Evolutionary conservation across 2,113 vertebrate genomes (phyloP), one percentile per base, ranked within the genome.

Genomic region (Limanda limanda): DNA sequence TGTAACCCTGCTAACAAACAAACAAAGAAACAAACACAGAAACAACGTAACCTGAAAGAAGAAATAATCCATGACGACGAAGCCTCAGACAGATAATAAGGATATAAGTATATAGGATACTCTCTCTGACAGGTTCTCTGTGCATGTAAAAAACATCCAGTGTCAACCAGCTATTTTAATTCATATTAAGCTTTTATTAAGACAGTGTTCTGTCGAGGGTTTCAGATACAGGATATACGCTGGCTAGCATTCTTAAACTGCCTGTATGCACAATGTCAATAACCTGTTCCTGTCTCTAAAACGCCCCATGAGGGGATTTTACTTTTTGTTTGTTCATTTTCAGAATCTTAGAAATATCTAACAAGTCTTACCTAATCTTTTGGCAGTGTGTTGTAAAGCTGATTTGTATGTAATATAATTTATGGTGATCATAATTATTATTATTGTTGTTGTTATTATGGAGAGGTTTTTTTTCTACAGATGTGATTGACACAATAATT

Each of bases 401-500:
- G 72, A 84, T 83, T 40, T 92, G 78, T 92, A 89, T 84, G 78
- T 88, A 76, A 72, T 78, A 76, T 89, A 86, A 84, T 82, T 90
- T 92, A 83, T 92, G 81, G 79, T 90, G 71, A 72, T 84, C 63
- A 88, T 88, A 91, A 91, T 88, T 64, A 69, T 87, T 40, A 70
- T 79, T 65, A 37, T 37, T 18, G 11, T 48, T 48, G 1, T 88
- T 66, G 64, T 87, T 37, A 68, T 79, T 66, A 60, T 65, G 35
- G 66, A 76, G 55, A 31, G 55, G 14, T 24, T 81, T 89, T 82
- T 82, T 71, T 69, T 56, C 37, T 65, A 40, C 58, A 81, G 84
- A 57, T 76, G 58, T 61, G 66, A 92, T 90, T 94, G 85, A 92
- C 85, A 78, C 40, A 91, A 83, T 91, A 89, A 91, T 92, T 90